Conservation (phyloP, 2,888 invertebrate genomes). For the Stenotaenia linearis region DNA sequence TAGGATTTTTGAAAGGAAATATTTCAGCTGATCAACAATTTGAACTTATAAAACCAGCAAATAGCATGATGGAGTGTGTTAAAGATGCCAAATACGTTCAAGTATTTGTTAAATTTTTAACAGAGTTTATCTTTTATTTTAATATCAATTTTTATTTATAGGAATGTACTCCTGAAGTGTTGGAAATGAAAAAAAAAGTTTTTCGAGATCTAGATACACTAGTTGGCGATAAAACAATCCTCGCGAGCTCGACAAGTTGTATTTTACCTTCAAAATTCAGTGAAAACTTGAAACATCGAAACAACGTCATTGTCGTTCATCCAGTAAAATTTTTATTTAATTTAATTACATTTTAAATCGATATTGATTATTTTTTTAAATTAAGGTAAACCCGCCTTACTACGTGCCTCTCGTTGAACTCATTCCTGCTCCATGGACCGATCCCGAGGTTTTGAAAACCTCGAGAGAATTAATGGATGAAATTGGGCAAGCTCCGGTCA, state of each 20-base stretch:
- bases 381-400: conserved; percentile 85
- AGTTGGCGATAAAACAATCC: conserved; percentile 62
- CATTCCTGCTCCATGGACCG: conserved; percentile 91
- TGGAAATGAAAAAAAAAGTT: conserved; percentile 75
- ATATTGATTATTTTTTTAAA: too few relatives aligned
- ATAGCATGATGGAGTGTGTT: conserved; percentile 63
- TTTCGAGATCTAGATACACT: conserved; percentile 67
- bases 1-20: conserved; percentile 61
- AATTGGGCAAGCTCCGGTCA: conserved; percentile 87
- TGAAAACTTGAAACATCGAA: conserved; percentile 66
- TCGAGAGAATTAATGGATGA: conserved; percentile 74
- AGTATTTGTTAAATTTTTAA: conserved; percentile 39
- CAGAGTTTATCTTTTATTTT: not conserved
- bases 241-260: conserved; percentile 91
- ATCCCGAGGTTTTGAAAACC: conserved; percentile 63
- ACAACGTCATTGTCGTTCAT: conserved; percentile 75
- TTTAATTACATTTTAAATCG: too few relatives aligned
- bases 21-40: conserved; percentile 69
- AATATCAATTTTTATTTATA: conserved; percentile 50
- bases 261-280: conserved; percentile 83
- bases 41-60: conserved; percentile 68
- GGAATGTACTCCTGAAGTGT: conserved; percentile 88
- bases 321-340: conserved; percentile 55
- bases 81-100: conserved; percentile 68
- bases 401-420: conserved; percentile 91